Evolutionary conservation across 1,140 invertebrate genomes (phyloP), one percentile per base, ranked within the genome.

Genomic region (Metopolophium dirhodum): DNA sequence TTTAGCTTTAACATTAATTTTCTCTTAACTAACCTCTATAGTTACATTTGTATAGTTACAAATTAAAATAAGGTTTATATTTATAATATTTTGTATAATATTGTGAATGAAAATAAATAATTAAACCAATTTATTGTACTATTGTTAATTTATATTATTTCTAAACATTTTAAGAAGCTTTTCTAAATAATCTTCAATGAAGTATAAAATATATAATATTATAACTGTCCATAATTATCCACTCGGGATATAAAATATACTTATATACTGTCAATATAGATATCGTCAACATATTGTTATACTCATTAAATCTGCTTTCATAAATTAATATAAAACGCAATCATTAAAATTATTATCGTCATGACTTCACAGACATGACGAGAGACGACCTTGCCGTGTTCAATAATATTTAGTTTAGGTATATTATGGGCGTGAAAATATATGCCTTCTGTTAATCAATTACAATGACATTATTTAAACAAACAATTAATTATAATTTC

Each of bases 381-480:
- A 77, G n/a, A 77, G 61, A 77, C 26, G 9, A 68, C 61, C 26
- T 68, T 30, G 30, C 61, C 1, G 6, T 77, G 61, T 77, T 77
- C 4, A 77, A 77, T n/a, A 77, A 77, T 37, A 37, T 77, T 77
- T 77, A 77, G n/a, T n/a, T 7, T 18, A n/a, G 30, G 14, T 77
- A n/a, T n/a, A 77, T 77, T 35, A 77, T n/a, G 4, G 30, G 30
- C n/a, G 11, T 68, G 9, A n/a, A 68, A n/a, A n/a, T n/a, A 14
- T 77, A 14, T 77, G 20, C n/a, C n/a, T 77, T 3, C 14, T 77
- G 14, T n/a, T 77, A 77, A n/a, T 77, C n/a, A 77, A 77, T 77
- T 77, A 77, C 61, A 77, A 77, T 77, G 61, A 77, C 30, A n/a
- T 77, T 77, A n/a, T 77, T 68, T 14, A 77, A 77, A 77, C 61